These are phyloP conservation scores for Tapera naevia DNA, from an alignment of 2,797 vertebrate species.

Conservation along the genomic window DNA sequence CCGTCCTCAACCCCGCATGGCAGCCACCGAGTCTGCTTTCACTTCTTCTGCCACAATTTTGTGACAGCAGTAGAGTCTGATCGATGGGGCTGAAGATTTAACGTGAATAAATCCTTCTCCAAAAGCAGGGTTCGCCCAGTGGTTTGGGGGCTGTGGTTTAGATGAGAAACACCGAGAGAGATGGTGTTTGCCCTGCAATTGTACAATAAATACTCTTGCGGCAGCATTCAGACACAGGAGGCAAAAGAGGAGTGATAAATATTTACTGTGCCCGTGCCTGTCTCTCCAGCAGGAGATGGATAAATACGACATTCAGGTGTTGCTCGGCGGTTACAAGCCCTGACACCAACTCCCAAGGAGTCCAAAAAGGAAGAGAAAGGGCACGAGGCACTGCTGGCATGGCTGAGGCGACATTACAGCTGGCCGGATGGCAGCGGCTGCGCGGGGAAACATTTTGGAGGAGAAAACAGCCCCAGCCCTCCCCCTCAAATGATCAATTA, in stretches of 20 bases:
- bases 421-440: conserved; percentile 29
- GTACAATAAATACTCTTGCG: neutral
- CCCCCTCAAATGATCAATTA: conserved; percentile 76
- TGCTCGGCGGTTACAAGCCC: neutral
- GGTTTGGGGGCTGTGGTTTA: neutral
- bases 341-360: neutral
- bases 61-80: neutral
- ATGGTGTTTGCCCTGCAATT: neutral
- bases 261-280: neutral
- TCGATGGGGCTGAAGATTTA: neutral
- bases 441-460: conserved; percentile 53
- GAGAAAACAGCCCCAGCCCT: conserved; percentile 50
- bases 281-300: neutral
- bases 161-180: neutral
- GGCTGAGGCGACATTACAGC: conserved; percentile 3
- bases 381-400: neutral
- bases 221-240: neutral
- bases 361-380: neutral
- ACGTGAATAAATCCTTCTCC: conserved; percentile 26
- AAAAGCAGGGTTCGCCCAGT: neutral
- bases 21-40: neutral
- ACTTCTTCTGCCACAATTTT: neutral
- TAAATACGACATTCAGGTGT: neutral
- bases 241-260: neutral
- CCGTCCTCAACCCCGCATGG: neutral